Base-by-base conservation (phyloP, 2,888 invertebrate genomes). In the Oscheius sp. region DNA sequence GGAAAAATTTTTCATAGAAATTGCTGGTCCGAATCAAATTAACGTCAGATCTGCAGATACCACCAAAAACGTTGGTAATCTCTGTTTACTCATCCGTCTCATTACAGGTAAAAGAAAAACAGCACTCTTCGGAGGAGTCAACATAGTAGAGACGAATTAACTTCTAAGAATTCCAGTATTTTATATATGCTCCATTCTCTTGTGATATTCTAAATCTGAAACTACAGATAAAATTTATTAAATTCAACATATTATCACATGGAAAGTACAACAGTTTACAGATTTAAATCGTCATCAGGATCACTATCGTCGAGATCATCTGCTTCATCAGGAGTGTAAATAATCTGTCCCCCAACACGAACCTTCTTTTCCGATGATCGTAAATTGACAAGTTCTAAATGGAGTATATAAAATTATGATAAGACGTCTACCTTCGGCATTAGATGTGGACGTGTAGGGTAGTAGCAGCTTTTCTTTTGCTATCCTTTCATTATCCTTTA, bases 341-440 rank as follows among this genome's bases (percentile, higher is more conserved):
- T 79, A 45, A 86, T 76, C 55, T 84, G 81, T 7, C 86, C 86
- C 29, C 86, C 86, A 21, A 78, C 81, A 25, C 84, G 76, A 29
- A 84, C 79, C 69, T 83, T 84, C 91, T 97, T 99, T 73, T 97
- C 80, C 0, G 79, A 66, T 0, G 73, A 71, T 21, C 83, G 81
- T 46, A 83, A 78, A 49, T 82, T 71, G 1, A 82, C 84, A 9
- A 85, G 76, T 41, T 82, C 83, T 83, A 18, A 12, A 66, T 23
- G 13, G 5, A 2, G 12, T 35, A 35, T 35, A 18, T 27, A 18
- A 18, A 12, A 23, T 45, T 45, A 9, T 25, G 6, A 6, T 18
- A 43, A 43, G 16, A 5, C 2, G 25, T 46, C 45, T 18, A n/a
- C 46, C 71, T 45, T 61, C 55, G 5, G 45, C 45, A 6, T 76